Base-by-base conservation (phyloP, 1,140 invertebrate species). In the Hyles vespertilio region DNA sequence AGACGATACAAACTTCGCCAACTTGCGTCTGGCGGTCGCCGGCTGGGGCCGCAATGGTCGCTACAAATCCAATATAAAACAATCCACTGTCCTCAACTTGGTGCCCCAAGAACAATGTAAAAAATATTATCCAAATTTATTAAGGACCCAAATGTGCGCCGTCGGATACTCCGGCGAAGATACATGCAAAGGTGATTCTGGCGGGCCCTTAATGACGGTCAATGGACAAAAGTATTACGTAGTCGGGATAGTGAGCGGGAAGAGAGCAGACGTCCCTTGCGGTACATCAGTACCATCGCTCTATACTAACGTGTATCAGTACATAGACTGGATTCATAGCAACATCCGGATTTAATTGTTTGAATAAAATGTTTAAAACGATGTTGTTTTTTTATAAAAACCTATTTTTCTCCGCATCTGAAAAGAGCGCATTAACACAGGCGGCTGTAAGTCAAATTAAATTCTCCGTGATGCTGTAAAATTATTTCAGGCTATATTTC, bases 101-200 rank as follows among this genome's bases (percentile, higher is more conserved):
- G 77, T 88, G 10, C 70, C 77, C 0, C 72, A 79, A 51, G 69
- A 67, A 6, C 58, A 79, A 52, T 86, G 83, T 53, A 54, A 59
- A 43, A 57, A 61, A 7, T 70, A 69, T 40, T 88, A 88, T 51
- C 71, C 77, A 0, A 45, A 60, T 47, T 56, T 88, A 32, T 70
- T 67, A 0, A 59, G 54, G 3, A 56, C 63, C 1, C 82, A 88
- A 49, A 44, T 88, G 2, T 88, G 83, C 58, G 85, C 83, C 6
- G 81, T 72, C 1, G 83, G 82, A 1, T 65, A 75, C 7, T 77
- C 67, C 3, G 82, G 82, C 1, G 70, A 88, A 56, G 83, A 88
- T 56, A 85, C 84, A 2, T 87, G 84, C 47, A 84, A 79, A 69
- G 85, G 85, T 4, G 84, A 88, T 47, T 88, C 83, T 1, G 83